phyloP scores from a whole-genome alignment of 2,888 invertebrate species.

The Cantharis rufa region DNA sequence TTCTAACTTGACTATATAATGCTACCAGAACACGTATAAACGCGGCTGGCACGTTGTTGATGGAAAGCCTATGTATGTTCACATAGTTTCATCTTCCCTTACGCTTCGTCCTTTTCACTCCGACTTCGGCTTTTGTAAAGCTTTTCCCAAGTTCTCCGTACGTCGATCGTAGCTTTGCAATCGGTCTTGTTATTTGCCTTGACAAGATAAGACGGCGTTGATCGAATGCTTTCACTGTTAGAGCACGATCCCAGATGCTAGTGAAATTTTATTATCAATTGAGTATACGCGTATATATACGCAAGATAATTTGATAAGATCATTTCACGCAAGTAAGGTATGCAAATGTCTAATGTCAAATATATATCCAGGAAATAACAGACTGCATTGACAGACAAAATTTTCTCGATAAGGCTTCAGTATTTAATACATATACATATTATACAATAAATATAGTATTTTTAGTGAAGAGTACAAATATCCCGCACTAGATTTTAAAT shows the following conservation, averaged over 20 bases:
- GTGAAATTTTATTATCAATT: constrained; percentile 27
- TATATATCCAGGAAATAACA: neutral
- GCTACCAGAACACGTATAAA: constrained; percentile 39
- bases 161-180: constrained; percentile 35
- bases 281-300: constrained; percentile 12
- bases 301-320: constrained; percentile 14
- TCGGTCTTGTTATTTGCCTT: constrained; percentile 40
- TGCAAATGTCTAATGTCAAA: neutral
- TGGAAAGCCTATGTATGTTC: constrained; percentile 42
- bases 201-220: constrained; percentile 39
- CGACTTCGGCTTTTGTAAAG: constrained; percentile 23
- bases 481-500: too few relatives aligned
- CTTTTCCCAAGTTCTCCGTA: constrained; percentile 29
- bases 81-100: constrained; percentile 29
- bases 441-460: neutral
- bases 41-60: constrained; percentile 38
- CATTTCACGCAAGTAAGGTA: constrained; percentile 1
- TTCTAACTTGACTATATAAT: constrained; percentile 24
- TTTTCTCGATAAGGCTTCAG: neutral
- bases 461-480: too few relatives aligned
- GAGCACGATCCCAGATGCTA: constrained; percentile 18
- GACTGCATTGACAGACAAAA: neutral
- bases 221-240: constrained; percentile 35
- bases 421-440: neutral
- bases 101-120: constrained; percentile 34